A percentile compares a stretch with the other conserved stretches of the same genome.
Conservation (phyloP, 2,113 vertebrate species). For the Menura novaehollandiae region DNA sequence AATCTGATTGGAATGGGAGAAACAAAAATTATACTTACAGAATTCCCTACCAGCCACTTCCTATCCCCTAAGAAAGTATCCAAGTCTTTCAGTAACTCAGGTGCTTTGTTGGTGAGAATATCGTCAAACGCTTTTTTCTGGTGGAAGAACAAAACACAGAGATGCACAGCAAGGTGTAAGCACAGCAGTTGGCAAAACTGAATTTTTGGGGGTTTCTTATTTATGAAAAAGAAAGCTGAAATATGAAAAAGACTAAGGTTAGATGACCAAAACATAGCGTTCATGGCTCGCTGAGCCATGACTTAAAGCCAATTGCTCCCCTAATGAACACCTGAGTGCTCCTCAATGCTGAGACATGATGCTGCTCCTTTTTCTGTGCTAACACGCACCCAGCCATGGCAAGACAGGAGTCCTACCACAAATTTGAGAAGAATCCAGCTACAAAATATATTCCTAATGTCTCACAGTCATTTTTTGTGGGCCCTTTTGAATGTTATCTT, state of each 20-base stretch:
- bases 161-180: not conserved
- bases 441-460: not conserved
- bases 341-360: not conserved
- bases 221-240: not conserved
- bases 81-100: slow-evolving; percentile 62
- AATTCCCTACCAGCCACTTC: slow-evolving; percentile 74
- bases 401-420: not conserved
- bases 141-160: not conserved
- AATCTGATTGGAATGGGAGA: not conserved
- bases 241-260: not conserved
- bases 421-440: not conserved
- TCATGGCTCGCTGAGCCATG: not conserved
- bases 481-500: not conserved
- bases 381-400: accelerated
- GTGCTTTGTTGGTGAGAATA: slow-evolving; percentile 64
- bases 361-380: not conserved
- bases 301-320: not conserved
- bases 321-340: not conserved
- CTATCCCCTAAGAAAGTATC: slow-evolving; percentile 69
- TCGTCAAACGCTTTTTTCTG: slow-evolving; percentile 68
- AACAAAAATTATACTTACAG: slow-evolving; percentile 68
- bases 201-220: not conserved
- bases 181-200: not conserved
- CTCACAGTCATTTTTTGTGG: accelerated
- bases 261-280: not conserved